Conservation (phyloP, 2,888 invertebrate genomes). For the Eumerus sabulonum region DNA sequence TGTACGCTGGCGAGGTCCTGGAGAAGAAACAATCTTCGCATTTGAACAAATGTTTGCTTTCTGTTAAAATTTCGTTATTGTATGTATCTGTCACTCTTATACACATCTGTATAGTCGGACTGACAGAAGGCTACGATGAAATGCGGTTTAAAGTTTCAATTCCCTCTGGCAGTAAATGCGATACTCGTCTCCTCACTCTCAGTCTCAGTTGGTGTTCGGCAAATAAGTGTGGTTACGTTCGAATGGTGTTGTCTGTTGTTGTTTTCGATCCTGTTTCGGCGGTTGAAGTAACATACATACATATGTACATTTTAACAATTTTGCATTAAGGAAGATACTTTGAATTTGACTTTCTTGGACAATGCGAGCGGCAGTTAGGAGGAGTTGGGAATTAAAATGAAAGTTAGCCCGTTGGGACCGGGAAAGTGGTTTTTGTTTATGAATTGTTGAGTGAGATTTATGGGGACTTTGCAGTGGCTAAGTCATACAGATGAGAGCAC, state of each 20-base stretch:
- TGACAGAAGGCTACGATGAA: background rate
- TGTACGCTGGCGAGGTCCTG: background rate
- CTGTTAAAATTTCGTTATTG: background rate
- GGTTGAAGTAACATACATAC: too few species aligned
- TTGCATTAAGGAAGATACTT: background rate
- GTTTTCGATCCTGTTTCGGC: too few species aligned
- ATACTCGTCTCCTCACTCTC: background rate
- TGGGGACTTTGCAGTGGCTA: too few species aligned
- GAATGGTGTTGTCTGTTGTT: too few species aligned
- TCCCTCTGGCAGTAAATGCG: background rate
- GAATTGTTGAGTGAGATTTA: background rate
- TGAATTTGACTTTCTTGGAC: too few species aligned
- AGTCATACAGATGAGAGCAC: too few species aligned
- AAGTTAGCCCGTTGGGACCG: background rate
- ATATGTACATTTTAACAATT: slow-evolving; percentile 7
- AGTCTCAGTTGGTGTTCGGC: too few species aligned
- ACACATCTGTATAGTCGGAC: background rate
- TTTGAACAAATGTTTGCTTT: slow-evolving; percentile 12
- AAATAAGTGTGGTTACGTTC: background rate
- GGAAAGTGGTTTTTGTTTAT: slow-evolving; percentile 1
- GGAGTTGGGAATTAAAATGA: background rate
- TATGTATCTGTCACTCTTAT: slow-evolving; percentile 1
- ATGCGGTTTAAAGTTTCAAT: slow-evolving; percentile 1
- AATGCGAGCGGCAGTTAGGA: too few species aligned
- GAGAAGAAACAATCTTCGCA: background rate